Evolutionary conservation across 2,888 invertebrate species (phyloP), one percentile per base, ranked within the genome.

Genomic region (Dioctria rufipes): DNA sequence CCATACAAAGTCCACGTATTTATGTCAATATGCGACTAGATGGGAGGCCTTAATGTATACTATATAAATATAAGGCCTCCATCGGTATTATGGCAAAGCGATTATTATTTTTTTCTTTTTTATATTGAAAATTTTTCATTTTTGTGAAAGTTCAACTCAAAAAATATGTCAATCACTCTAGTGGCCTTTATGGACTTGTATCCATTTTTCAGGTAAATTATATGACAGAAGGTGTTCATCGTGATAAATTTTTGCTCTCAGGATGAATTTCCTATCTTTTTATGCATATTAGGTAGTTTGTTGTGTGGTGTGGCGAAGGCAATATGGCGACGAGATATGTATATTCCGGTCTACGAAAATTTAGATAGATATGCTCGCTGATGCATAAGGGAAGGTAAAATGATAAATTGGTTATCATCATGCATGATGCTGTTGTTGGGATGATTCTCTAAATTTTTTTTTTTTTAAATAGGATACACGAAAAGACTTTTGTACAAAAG

Each of bases 161-260:
- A 25, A 25, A 75, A 75, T 75, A 75, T 75, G 60, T 75, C 73
- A 75, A 75, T 75, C 73, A 75, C 60, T 25, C 42, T 13, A 39
- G 69, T 40, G n/a, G 73, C 42, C 73, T 75, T 75, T 60, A 60
- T 75, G 73, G 60, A 75, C 73, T 75, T 75, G 60, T 75, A 75
- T 75, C 73, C 73, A 75, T 58, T 75, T 75, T 75, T 60, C 73
- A 75, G 60, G 73, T 75, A 60, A 75, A 75, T 75, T 75, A 75
- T 75, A 75, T 75, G 58, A 60, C 73, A 60, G 58, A 60, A 75
- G 43, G 60, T 75, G 73, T 75, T 75, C 73, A 75, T 75, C 73
- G 60, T 75, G 73, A 75, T 75, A 60, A 60, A 75, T 75, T 75
- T 75, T 75, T 75, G 25, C 73, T 75, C 58, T 60, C 43, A 75